Percentiles rank a stretch among this genome's conserved stretches.
phyloP scores from a whole-genome alignment of 2,113 vertebrate species.

The Etheostoma spectabile region DNA sequence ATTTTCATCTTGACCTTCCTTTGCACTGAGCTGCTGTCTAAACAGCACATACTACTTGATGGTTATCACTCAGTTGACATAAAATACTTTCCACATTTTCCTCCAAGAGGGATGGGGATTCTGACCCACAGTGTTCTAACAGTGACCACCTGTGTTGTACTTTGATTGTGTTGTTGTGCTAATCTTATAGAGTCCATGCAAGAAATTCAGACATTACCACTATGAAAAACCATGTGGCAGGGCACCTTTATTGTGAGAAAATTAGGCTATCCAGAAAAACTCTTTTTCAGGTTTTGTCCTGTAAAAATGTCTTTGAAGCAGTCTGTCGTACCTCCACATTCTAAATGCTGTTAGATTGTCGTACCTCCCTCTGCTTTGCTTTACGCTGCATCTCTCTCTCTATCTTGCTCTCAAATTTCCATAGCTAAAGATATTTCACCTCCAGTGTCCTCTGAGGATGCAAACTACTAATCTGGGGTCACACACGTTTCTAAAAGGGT shows the following conservation, averaged over 20 bases:
- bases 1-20: slow-evolving; percentile 10
- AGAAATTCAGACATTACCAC: no score
- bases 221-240: no score
- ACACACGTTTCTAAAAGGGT: slow-evolving; percentile 9
- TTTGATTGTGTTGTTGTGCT: no score
- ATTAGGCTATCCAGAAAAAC: not conserved
- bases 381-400: not conserved
- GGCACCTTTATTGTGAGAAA: not conserved
- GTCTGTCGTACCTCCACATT: not conserved
- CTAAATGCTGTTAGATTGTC: slow-evolving; percentile 2
- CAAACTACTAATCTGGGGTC: slow-evolving; percentile 13
- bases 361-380: not conserved
- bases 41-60: not conserved
- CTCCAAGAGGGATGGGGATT: not conserved
- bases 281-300: not conserved
- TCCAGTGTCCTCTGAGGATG: slow-evolving; percentile 26
- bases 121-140: no score
- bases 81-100: not conserved
- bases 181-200: not conserved
- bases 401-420: not conserved
- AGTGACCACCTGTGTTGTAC: not conserved
- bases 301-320: not conserved
- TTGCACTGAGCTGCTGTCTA: not conserved
- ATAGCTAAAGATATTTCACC: slow-evolving; percentile 11
- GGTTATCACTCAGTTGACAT: not conserved